Base-by-base conservation (phyloP, 2,888 invertebrate species). In the Calliopum simillimum region DNA sequence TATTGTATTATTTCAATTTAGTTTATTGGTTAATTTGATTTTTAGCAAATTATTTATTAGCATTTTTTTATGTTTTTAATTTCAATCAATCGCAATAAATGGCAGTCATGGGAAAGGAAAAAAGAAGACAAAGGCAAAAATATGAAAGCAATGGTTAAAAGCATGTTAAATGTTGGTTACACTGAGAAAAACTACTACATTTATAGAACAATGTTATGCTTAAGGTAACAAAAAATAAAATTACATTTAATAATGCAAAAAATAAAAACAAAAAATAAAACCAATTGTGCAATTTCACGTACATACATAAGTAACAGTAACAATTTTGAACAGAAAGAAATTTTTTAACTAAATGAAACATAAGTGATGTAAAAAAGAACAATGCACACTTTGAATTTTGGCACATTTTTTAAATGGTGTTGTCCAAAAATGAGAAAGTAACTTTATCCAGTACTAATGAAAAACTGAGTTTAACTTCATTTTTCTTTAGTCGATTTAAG, bases 11-110 rank as follows among this genome's bases (percentile, higher is more conserved):
- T 68, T 55, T 70, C 69, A 53, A 67, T 21, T 33, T 61, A 47
- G 47, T 67, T 68, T 25, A 43, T 69, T 66, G 41, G 13, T 44
- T 64, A 61, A 63, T 63, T 74, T 69, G 51, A 68, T 64, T 71
- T 69, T 72, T 71, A 56, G 53, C 61, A 53, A 58, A 59, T n/a
- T n/a, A n/a, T 58, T 12, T 21, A 64, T 49, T 67, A 47, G 46
- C 25, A 67, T 6, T 33, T 53, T 53, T 53, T 64, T 53, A 12
- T 12, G 41, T 33, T 62, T 46, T 46, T 1, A 41, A 47, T 19
- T 14, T 43, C 61, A 61, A 61, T 64, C 41, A 51, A 63, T 25
- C 47, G 25, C 25, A 16, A 41, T n/a, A 59, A 13, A 16, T 64
- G 25, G 33, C 16, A 3, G 33, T 51, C 16, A 46, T 46, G 11